phyloP scores from a whole-genome alignment of 1,140 invertebrate species.

The Melipona quadrifasciata region DNA sequence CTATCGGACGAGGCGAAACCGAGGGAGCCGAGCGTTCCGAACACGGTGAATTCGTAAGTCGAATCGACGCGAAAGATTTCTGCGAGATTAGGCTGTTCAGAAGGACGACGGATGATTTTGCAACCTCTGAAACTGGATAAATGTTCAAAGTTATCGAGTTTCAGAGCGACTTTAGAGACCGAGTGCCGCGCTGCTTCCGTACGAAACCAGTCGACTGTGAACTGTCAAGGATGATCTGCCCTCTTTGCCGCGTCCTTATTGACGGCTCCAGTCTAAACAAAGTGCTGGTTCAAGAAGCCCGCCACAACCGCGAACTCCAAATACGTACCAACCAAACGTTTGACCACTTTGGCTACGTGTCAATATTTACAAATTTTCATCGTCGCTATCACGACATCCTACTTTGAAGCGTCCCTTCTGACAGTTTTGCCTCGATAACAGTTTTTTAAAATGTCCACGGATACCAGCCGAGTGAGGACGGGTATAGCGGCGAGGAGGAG shows the following conservation, averaged over 20 bases:
- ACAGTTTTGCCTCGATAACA: background rate
- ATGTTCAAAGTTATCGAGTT: slow-evolving; percentile 68
- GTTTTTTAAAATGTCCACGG: background rate
- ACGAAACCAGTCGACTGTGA: slow-evolving; percentile 60
- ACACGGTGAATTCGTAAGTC: background rate
- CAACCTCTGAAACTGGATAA: slow-evolving; percentile 61
- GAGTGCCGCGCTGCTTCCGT: slow-evolving; percentile 41
- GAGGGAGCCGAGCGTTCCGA: background rate
- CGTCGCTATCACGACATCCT: background rate
- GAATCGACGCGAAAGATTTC: slow-evolving; percentile 20
- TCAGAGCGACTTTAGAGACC: slow-evolving; percentile 48
- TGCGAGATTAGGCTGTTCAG: slow-evolving; percentile 36
- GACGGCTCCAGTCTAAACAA: slow-evolving; percentile 38
- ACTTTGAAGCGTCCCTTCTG: background rate
- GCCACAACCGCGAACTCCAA: background rate
- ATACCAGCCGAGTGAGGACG: background rate
- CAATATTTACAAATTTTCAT: slow-evolving; percentile 31
- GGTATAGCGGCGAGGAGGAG: background rate
- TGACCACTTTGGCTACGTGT: background rate
- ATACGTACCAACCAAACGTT: background rate
- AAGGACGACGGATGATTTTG: slow-evolving; percentile 30
- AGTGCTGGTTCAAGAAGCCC: slow-evolving; percentile 1
- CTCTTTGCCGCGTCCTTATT: slow-evolving; percentile 27
- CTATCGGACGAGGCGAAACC: background rate
- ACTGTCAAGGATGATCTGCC: slow-evolving; percentile 65